Conservation (phyloP, 2,797 vertebrate species). For the Karalla daura region DNA sequence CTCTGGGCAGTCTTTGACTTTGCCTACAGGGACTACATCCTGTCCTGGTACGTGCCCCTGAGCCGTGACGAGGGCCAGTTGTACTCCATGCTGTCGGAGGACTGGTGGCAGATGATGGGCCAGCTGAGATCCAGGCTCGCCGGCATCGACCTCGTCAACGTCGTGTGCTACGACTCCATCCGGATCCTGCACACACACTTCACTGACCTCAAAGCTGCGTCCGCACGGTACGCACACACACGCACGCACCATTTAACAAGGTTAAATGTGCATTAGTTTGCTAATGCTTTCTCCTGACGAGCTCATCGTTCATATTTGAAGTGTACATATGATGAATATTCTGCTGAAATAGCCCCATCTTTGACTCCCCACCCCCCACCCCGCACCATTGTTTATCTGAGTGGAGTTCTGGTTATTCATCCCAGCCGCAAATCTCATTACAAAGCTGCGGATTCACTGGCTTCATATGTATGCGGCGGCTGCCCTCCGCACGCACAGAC, state of each 20-base stretch:
- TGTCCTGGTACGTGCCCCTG: slow-evolving; percentile 94
- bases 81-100: slow-evolving; percentile 94
- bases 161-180: slow-evolving; percentile 93
- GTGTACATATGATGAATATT: background rate
- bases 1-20: slow-evolving; percentile 92
- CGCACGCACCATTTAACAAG: background rate
- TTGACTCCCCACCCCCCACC: background rate
- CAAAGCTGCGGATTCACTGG: slow-evolving; percentile 85
- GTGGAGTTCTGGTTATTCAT: slow-evolving; percentile 23
- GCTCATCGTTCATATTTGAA: background rate
- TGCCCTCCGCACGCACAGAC: slow-evolving; percentile 78
- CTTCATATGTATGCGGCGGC: slow-evolving; percentile 89
- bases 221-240: slow-evolving; percentile 86
- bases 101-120: slow-evolving; percentile 94
- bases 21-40: slow-evolving; percentile 95
- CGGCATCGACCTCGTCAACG: slow-evolving; percentile 92
- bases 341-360: no score
- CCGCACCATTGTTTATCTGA: background rate
- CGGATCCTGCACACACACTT: slow-evolving; percentile 93
- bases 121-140: slow-evolving; percentile 90
- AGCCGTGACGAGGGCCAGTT: slow-evolving; percentile 94
- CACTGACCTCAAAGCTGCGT: slow-evolving; percentile 95
- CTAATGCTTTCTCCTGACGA: background rate
- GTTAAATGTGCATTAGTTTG: background rate
- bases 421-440: slow-evolving; percentile 65